A percentile compares a stretch with the other conserved stretches of the same genome.
Conservation (phyloP, 1,140 invertebrate genomes). For the Diorhabda sublineata region DNA sequence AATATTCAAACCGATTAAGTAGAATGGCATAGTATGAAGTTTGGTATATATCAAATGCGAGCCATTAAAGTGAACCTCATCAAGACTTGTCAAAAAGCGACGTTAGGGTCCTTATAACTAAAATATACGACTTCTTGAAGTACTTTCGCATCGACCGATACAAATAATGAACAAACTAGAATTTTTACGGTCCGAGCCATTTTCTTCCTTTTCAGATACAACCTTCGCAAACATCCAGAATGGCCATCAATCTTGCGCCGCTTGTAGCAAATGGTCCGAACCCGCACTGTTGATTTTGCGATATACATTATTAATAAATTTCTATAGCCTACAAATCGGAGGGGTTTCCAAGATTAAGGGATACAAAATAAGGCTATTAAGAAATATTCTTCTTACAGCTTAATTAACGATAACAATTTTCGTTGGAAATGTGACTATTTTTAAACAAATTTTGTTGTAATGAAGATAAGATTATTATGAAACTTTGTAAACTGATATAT, state of each 20-base stretch:
- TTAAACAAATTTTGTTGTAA: too few species aligned
- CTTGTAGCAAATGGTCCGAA: constrained; percentile 1
- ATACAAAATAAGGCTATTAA: not conserved
- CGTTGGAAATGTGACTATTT: too few species aligned
- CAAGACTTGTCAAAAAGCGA: not conserved
- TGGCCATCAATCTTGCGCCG: constrained; percentile 1
- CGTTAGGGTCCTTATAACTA: not conserved
- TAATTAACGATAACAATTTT: too few species aligned
- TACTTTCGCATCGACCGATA: not conserved
- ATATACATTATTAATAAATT: constrained; percentile 3
- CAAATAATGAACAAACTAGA: constrained; percentile 2
- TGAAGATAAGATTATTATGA: too few species aligned
- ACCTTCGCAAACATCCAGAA: constrained; percentile 1
- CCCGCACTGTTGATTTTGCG: not conserved
- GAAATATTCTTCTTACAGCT: too few species aligned
- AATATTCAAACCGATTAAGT: too few species aligned
- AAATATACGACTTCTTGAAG: constrained; percentile 2
- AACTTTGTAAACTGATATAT: too few species aligned
- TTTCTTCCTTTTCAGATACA: constrained; percentile 2
- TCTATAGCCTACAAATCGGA: constrained; percentile 1
- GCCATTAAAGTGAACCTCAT: constrained; percentile 2
- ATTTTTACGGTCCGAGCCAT: constrained; percentile 1
- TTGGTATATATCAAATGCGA: not conserved
- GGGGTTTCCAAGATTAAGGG: not conserved
- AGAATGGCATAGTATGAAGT: too few species aligned